Conservation (phyloP, 2,113 vertebrate genomes). For the Anarrhichthys ocellatus region DNA sequence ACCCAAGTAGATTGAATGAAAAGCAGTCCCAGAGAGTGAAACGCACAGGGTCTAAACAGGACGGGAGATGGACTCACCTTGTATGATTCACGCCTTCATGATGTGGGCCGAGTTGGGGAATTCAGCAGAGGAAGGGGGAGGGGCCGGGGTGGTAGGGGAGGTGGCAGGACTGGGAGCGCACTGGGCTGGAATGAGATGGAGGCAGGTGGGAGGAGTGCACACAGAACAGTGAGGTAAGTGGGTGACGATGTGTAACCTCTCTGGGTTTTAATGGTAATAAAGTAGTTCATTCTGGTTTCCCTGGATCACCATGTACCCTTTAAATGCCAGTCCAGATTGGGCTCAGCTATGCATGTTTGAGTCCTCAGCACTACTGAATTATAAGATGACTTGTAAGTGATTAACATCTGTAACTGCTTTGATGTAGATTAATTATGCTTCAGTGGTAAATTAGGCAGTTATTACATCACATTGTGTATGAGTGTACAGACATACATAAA, state of each 20-base stretch:
- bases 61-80: conserved; percentile 85
- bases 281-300: background rate
- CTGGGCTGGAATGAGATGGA: conserved; percentile 87
- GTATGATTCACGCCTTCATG: conserved; percentile 92
- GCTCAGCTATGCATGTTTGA: background rate
- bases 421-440: background rate
- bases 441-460: background rate
- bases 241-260: background rate
- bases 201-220: conserved; percentile 54
- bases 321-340: background rate
- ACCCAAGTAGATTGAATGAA: background rate
- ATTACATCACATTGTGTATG: background rate
- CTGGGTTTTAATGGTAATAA: background rate
- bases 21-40: background rate
- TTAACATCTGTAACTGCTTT: background rate
- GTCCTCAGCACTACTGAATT: background rate
- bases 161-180: conserved; percentile 89
- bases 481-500: no score
- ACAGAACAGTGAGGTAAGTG: background rate
- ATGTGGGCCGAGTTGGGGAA: conserved; percentile 88
- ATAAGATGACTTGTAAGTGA: background rate
- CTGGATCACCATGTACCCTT: background rate
- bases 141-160: conserved; percentile 90
- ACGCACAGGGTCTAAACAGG: background rate
- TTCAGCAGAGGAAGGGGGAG: conserved; percentile 88